A percentile compares a stretch with the other conserved stretches of the same genome.
Evolutionary conservation across 2,797 vertebrate species (phyloP).

Genomic region (Muscicapa striata): DNA sequence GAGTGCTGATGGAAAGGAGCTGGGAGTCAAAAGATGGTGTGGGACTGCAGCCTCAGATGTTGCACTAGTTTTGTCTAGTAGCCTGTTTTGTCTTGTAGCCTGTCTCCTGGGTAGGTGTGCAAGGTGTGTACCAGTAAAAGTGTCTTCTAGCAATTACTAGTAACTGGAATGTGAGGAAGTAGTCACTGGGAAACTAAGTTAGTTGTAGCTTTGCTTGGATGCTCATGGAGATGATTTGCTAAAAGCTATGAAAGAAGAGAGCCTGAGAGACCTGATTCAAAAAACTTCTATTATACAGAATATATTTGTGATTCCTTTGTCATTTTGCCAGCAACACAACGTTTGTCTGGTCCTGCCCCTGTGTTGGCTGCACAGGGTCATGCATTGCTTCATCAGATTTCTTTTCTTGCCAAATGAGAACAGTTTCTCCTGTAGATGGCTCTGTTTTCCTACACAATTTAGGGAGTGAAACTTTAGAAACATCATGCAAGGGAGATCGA

Average conservation of each 20-base stretch:
- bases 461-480: not conserved
- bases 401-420: not conserved
- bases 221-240: not conserved
- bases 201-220: not conserved
- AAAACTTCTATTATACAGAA: not conserved
- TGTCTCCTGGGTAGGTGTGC: not conserved
- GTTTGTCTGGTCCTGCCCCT: not conserved
- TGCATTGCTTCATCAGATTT: rapidly evolving
- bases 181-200: not conserved
- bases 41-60: not conserved
- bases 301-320: not conserved
- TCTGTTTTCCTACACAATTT: conserved; percentile 58
- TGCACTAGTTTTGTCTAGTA: not conserved
- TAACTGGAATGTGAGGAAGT: not conserved
- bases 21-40: not conserved
- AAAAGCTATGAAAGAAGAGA: not conserved
- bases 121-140: not conserved
- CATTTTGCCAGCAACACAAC: not conserved
- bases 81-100: not conserved
- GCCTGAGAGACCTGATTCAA: not conserved
- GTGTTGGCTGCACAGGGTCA: not conserved
- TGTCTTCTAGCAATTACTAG: not conserved
- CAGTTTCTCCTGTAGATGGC: conserved; percentile 64
- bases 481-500: not conserved
- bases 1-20: not conserved